Percentiles rank a stretch among this genome's conserved stretches.
phyloP scores from a whole-genome alignment of 2,888 invertebrate species.

The Thymelicus acteon region DNA sequence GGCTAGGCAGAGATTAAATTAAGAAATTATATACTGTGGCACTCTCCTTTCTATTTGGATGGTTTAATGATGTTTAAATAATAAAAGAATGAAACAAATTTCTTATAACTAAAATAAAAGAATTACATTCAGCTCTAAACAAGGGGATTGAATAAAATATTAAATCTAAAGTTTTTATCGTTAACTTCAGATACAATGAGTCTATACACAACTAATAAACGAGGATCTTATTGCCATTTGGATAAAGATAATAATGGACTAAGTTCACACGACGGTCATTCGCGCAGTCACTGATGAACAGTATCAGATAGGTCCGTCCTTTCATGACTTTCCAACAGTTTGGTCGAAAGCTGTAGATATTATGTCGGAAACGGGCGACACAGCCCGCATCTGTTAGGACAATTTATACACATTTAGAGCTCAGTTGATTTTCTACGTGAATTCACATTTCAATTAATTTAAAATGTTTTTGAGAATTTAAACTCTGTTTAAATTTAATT shows the following conservation, averaged over 20 bases:
- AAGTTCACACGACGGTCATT: slow-evolving; percentile 5
- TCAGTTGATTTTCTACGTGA: slow-evolving; percentile 20
- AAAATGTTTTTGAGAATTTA: neutral
- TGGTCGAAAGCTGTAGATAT: neutral
- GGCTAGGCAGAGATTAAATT: too few species aligned
- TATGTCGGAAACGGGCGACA: neutral
- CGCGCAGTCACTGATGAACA: slow-evolving; percentile 23
- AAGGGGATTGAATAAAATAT: too few species aligned
- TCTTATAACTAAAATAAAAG: too few species aligned
- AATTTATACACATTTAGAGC: slow-evolving; percentile 24
- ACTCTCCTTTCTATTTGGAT: too few species aligned
- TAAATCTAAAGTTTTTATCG: too few species aligned
- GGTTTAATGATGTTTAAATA: too few species aligned
- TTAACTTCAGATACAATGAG: neutral
- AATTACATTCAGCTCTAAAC: too few species aligned
- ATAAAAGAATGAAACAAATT: too few species aligned
- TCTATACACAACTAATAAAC: slow-evolving; percentile 5
- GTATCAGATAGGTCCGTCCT: slow-evolving; percentile 23
- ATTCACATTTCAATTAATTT: slow-evolving; percentile 22
- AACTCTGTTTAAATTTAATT: neutral
- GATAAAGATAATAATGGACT: slow-evolving; percentile 12
- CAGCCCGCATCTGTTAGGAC: slow-evolving; percentile 23
- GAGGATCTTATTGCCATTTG: neutral
- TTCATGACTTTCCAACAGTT: slow-evolving; percentile 24
- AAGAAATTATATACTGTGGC: too few species aligned